Base-by-base conservation (phyloP, 2,797 vertebrate species). In the Lithobates sylvaticus region DNA sequence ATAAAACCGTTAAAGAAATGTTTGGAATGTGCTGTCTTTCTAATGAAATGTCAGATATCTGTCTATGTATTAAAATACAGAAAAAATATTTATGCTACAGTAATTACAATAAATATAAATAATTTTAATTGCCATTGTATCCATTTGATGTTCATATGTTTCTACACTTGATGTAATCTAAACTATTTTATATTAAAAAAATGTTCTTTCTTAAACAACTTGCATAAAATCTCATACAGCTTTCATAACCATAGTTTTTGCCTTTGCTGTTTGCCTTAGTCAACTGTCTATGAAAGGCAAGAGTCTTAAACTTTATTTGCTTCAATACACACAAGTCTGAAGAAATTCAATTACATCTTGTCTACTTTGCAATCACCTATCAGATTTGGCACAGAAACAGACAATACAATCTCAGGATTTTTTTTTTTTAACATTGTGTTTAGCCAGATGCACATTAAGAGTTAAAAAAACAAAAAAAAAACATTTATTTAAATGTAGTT, bases 331-430 rank as follows among this genome's bases (percentile, higher is more conserved):
- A 86, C 29, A 76, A 34, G 27, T 9, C 78, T 82, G 47, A 26
- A 82, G 75, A 89, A 90, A 91, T 88, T 87, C 76, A 89, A 36
- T 84, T 88, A 83, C 77, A 36, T 86, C 76, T 78, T 87, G 70
- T 47, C 68, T 77, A 69, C 76, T 83, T 89, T 77, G 73, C 73
- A 90, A 83, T 88, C 76, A 88, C 84, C 71, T 87, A 34, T 77
- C 5, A 78, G 75, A 8, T 89, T 88, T 86, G 86, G 36, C 78
- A 85, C 32, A 76, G 86, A 75, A 75, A 79, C 23, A 67, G 50
- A 67, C 44, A 84, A 80, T 58, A 72, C 16, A 72, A 32, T 82
- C 72, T 84, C 74, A 58, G 36, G 81, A 71, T 73, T 75, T 78
- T 80, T 73, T 75, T 78, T 80, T 44, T 39, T 64, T 26, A 26